A percentile compares a stretch with the other conserved stretches of the same genome.
phyloP scores from a whole-genome alignment of 2,113 vertebrate genomes.

The Podarcis raffonei region DNA sequence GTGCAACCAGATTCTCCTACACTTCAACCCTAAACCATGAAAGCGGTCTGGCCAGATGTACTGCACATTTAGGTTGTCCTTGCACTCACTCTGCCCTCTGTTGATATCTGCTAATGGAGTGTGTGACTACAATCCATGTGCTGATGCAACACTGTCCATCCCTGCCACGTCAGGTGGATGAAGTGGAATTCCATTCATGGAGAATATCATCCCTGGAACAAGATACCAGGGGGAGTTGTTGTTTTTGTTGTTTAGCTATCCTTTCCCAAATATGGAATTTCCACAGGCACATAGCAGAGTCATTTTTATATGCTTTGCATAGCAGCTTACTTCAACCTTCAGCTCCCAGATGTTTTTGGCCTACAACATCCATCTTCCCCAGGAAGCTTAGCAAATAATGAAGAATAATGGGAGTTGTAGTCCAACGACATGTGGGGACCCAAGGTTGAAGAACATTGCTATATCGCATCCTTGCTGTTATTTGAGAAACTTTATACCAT shows the following conservation, averaged over 20 bases:
- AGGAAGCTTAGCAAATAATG: not conserved
- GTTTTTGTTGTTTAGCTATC: conserved; percentile 24
- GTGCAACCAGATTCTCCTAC: not conserved
- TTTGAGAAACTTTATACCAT: not conserved
- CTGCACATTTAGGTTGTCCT: not conserved
- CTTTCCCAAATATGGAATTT: conserved; percentile 46
- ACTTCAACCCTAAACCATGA: not conserved
- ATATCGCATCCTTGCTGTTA: not conserved
- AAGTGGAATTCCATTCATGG: not conserved
- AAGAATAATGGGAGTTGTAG: too few species aligned
- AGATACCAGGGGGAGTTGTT: not conserved
- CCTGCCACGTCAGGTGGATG: not conserved
- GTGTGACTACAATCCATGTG: not conserved
- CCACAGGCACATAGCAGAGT: too few species aligned
- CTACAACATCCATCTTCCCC: not conserved
- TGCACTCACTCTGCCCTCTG: too few species aligned
- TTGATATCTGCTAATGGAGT: too few species aligned
- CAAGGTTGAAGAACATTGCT: too few species aligned
- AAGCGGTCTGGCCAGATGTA: not conserved
- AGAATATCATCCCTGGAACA: not conserved
- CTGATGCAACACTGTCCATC: not conserved
- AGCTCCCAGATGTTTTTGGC: too few species aligned
- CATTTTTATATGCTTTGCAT: too few species aligned
- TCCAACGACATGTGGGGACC: too few species aligned
- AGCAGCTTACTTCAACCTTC: too few species aligned